Base-by-base conservation (phyloP, 1,140 invertebrate genomes). In the Drosophila grimshawi region DNA sequence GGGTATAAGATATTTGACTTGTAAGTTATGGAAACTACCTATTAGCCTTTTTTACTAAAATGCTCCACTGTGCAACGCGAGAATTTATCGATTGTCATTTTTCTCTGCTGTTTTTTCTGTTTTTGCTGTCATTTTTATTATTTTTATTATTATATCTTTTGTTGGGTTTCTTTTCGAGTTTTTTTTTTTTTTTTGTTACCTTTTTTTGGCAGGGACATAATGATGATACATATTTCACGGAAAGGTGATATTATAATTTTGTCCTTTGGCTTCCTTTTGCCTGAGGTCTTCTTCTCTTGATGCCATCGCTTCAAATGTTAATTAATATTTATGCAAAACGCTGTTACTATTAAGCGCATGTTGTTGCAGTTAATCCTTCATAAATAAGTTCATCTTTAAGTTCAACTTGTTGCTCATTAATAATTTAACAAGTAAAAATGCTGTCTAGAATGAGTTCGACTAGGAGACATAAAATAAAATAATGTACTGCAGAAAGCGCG, bases 281-380 rank as follows among this genome's bases (percentile, higher is more conserved):
- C 51, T 8, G n/a, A 27, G 55, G 19, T 62, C 53, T 37, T 19
- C 49, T 45, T 29, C 33, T 19, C 19, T 48, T 68, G n/a, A 33
- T 49, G 41, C 51, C 37, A 49, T 60, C 66, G 32, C 56, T 59
- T 66, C 35, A 59, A 69, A 37, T 35, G 43, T 57, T 74, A 61
- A 74, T 74, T 74, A 62, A 74, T 74, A 74, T 74, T 74, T 74
- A 74, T 74, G 59, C 45, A 30, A 11, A 67, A 53, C 55, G n/a
- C 19, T 51, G 66, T 49, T 33, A 32, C 66, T 62, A 57, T 62
- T 62, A 62, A 30, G 29, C 32, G 6, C 6, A 49, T 52, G 46
- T 37, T 45, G 41, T 46, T 62, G 39, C 49, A 35, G 6, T 53
- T 27, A 53, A 53, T 39, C 49, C 59, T n/a, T 43, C 4, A 43